A percentile compares a stretch with the other conserved stretches of the same genome.
phyloP scores from a whole-genome alignment of 2,797 vertebrate genomes.

The Lindbergichthys nudifrons region DNA sequence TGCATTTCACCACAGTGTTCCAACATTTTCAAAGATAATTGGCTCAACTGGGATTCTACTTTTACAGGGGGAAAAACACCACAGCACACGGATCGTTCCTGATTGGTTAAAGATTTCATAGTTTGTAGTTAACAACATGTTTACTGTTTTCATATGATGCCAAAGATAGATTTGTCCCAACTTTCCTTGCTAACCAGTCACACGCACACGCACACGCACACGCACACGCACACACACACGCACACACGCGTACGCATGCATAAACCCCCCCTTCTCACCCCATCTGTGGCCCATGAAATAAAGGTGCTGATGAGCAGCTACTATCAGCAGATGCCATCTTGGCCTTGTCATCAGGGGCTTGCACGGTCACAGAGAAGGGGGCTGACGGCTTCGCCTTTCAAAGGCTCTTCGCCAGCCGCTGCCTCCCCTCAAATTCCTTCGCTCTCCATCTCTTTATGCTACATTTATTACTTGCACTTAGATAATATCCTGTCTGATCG shows the following conservation, averaged over 20 bases:
- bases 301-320: slow-evolving; percentile 81
- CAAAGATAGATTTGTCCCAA: slow-evolving; percentile 2
- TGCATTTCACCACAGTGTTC: background rate
- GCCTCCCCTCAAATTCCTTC: slow-evolving; percentile 75
- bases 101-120: slow-evolving; percentile 11
- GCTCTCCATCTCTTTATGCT: slow-evolving; percentile 76
- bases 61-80: background rate
- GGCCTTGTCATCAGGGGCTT: slow-evolving; percentile 80
- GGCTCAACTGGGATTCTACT: background rate
- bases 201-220: slow-evolving; percentile 20
- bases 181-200: slow-evolving; percentile 7
- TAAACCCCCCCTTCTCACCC: slow-evolving; percentile 20
- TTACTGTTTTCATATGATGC: slow-evolving; percentile 8
- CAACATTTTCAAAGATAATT: background rate
- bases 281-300: slow-evolving; percentile 69
- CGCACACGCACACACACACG: slow-evolving; percentile 18
- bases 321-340: slow-evolving; percentile 85
- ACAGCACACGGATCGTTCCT: background rate
- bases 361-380: slow-evolving; percentile 73
- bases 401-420: slow-evolving; percentile 69
- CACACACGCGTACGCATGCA: slow-evolving; percentile 2
- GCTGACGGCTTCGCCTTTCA: slow-evolving; percentile 79
- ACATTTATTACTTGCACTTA: slow-evolving; percentile 82
- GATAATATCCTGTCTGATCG: slow-evolving; percentile 77
- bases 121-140: slow-evolving; percentile 19